Percentiles rank a stretch among this genome's conserved stretches.
Evolutionary conservation across 2,113 vertebrate genomes (phyloP).

Genomic region (Cacatua alba): DNA sequence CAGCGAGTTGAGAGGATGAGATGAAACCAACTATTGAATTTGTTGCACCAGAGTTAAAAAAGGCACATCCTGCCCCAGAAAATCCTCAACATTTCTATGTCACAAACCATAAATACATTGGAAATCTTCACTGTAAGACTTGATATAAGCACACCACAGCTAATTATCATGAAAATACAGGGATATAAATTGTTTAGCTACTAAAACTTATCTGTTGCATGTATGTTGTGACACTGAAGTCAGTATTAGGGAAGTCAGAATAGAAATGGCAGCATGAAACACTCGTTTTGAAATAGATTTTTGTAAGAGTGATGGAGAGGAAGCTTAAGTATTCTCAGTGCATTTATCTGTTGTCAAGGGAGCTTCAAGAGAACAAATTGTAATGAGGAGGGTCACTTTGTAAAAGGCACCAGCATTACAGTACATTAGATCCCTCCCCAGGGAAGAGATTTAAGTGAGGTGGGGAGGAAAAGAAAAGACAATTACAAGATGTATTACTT

Average conservation of each 20-base stretch:
- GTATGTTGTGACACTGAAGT: neutral
- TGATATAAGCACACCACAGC: neutral
- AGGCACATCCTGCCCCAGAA: neutral
- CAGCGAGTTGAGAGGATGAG: neutral
- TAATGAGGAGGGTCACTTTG: conserved; percentile 54
- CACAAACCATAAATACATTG: neutral
- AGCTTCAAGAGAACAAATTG: conserved; percentile 54
- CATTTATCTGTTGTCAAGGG: conserved; percentile 18
- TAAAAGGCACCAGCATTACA: conserved; percentile 56
- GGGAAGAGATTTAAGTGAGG: conserved; percentile 53
- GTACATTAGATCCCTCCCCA: conserved; percentile 53
- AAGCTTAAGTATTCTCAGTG: conserved; percentile 47
- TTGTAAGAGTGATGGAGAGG: neutral
- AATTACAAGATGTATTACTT: conserved; percentile 59
- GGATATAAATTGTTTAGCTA: neutral
- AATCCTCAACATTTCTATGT: neutral
- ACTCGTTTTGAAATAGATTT: conserved; percentile 10
- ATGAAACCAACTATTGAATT: neutral
- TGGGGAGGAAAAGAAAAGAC: conserved; percentile 29
- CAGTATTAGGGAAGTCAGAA: neutral
- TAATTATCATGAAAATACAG: neutral
- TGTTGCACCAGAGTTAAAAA: neutral
- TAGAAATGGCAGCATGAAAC: neutral
- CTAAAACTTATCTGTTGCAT: neutral
- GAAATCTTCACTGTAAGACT: neutral